Evolutionary conservation across 2,888 invertebrate species (phyloP), one percentile per base, ranked within the genome.

Genomic region (Harmothoe impar): DNA sequence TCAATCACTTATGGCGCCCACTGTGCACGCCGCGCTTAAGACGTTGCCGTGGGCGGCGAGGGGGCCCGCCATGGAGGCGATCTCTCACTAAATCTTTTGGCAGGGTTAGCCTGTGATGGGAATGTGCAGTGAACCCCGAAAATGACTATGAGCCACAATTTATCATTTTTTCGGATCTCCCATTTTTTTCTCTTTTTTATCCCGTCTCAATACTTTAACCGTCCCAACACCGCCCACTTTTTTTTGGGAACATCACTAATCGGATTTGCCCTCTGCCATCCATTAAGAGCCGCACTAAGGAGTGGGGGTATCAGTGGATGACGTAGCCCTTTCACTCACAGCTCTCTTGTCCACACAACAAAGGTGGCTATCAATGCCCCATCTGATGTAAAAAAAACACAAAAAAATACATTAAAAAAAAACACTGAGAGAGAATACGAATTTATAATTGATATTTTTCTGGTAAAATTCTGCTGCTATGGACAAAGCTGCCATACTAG

Each of bases 21-120:
- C 86, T 43, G 81, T 81, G 43, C 81, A 35, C 43, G 20, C 23
- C 81, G 81, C 81, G 33, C 81, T 72, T 81, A 81, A 81, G 81
- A 81, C 81, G 81, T 81, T 43, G 81, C 81, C 81, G 81, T 33
- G 12, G 77, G 77, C 33, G 77, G 33, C 77, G 31, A 17, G 81
- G 81, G 77, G 77, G 35, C 5, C 31, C n/a, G 29, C 52, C 86
- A 15, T 25, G 25, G 54, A 86, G 52, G 86, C 54, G 52, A 86
- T 54, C 52, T 56, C 31, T 86, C 86, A 86, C 52, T 86, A 86
- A 86, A 81, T 81, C 81, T 81, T 81, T 81, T 43, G 81, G 81
- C 43, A 43, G 81, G 86, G 86, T 86, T 56, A 56, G 86, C 52
- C 52, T 56, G 56, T 86, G 86, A 86, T 86, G 86, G 86, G 86